A percentile compares a stretch with the other conserved stretches of the same genome.
These are phyloP conservation scores for Colistium nudipinnis DNA, from an alignment of 2,113 vertebrate genomes.

Conservation along the genomic window DNA sequence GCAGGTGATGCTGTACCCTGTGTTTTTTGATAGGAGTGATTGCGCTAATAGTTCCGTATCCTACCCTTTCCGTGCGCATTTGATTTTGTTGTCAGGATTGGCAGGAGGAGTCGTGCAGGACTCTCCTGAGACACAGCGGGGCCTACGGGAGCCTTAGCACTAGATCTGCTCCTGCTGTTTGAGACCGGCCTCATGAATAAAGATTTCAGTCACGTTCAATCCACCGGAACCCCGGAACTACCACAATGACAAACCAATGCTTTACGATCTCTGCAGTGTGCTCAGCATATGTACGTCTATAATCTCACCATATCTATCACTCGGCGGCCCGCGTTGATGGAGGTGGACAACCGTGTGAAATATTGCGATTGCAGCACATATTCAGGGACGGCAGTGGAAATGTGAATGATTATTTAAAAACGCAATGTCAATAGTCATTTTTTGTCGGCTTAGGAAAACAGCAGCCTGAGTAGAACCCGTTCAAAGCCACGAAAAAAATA, in stretches of 20 bases:
- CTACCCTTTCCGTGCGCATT: constrained; percentile 34
- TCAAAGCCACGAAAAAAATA: constrained; percentile 4
- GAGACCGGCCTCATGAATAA: constrained; percentile 77
- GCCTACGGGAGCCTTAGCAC: constrained; percentile 71
- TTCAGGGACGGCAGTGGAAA: constrained; percentile 21
- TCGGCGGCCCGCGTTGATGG: constrained; percentile 41
- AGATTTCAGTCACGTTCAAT: constrained; percentile 78
- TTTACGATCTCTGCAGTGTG: constrained; percentile 77
- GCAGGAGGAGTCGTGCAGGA: constrained; percentile 46
- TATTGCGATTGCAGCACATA: constrained; percentile 3
- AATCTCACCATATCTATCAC: constrained; percentile 67
- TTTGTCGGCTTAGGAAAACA: constrained; percentile 14
- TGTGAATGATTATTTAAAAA: constrained; percentile 41
- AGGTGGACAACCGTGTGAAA: constrained; percentile 27
- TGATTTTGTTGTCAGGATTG: constrained; percentile 62
- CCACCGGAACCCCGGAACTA: constrained; percentile 70
- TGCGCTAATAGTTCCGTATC: constrained; percentile 61
- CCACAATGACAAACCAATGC: constrained; percentile 74
- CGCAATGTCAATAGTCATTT: constrained; percentile 49
- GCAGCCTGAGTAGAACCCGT: constrained; percentile 15
- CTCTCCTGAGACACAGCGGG: constrained; percentile 65
- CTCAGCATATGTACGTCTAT: constrained; percentile 65
- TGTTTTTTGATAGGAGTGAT: constrained; percentile 49
- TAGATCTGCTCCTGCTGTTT: constrained; percentile 76
- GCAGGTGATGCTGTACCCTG: constrained; percentile 48